These are phyloP conservation scores for Lynx canadensis DNA, from an alignment of 2,113 vertebrate species.

Conservation along the genomic window DNA sequence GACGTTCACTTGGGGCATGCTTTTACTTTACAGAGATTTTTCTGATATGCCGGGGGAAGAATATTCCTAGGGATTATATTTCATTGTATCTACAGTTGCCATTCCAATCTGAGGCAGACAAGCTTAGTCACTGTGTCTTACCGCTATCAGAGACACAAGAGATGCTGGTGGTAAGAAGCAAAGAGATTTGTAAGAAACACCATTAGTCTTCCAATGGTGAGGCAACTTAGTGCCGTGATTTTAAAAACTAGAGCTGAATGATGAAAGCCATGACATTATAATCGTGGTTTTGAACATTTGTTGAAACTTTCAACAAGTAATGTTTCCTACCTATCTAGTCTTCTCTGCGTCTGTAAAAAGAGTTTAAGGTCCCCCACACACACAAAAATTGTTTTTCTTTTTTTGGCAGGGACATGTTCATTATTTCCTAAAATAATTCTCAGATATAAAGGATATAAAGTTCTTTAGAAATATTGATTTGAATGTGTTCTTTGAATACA, in stretches of 20 bases:
- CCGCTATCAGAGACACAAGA: not conserved
- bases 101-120: not conserved
- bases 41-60: not conserved
- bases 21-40: slow-evolving; percentile 14
- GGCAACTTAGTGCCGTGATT: not conserved
- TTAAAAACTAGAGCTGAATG: not conserved
- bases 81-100: not conserved
- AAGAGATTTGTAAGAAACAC: not conserved
- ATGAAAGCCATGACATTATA: not conserved
- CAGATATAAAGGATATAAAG: not conserved
- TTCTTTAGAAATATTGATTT: slow-evolving; percentile 57
- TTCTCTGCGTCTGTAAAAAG: not conserved
- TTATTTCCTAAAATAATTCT: slow-evolving; percentile 28
- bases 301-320: not conserved
- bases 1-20: not conserved
- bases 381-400: not conserved
- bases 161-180: not conserved
- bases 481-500: slow-evolving; percentile 54
- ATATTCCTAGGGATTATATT: not conserved
- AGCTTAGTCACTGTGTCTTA: not conserved
- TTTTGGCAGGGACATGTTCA: not conserved
- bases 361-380: not conserved
- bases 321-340: not conserved
- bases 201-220: not conserved
- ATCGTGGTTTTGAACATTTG: slow-evolving; percentile 15